A percentile compares a stretch with the other conserved stretches of the same genome.
phyloP scores from a whole-genome alignment of 92 coral and sea anemone genomes.

The Nematostella vectensis region DNA sequence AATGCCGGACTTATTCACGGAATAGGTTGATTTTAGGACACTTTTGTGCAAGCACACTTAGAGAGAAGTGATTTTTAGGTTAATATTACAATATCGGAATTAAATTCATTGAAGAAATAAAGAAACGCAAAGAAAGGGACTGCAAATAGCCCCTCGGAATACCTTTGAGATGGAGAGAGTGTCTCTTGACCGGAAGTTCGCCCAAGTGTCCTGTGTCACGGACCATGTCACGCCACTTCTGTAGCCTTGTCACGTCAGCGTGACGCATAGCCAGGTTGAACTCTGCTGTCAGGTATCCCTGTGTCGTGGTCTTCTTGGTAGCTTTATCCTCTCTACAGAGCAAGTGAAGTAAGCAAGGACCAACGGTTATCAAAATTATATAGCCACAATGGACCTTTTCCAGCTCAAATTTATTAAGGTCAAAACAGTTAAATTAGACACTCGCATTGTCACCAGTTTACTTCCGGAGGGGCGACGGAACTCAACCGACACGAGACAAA shows the following conservation, averaged over 20 bases:
- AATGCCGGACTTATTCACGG: too few relatives aligned
- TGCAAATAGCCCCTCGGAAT: neutral
- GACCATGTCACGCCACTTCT: conserved; percentile 33
- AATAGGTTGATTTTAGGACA: too few relatives aligned
- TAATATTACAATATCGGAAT: too few relatives aligned
- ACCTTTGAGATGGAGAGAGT: conserved; percentile 31
- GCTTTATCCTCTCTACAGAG: conserved; percentile 33
- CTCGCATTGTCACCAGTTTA: too few relatives aligned
- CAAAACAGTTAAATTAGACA: neutral
- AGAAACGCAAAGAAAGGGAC: too few relatives aligned
- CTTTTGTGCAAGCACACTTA: too few relatives aligned
- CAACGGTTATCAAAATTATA: too few relatives aligned
- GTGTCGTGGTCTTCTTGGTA: conserved; percentile 34
- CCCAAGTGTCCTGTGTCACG: conserved; percentile 18
- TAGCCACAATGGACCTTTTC: neutral
- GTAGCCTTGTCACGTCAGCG: conserved; percentile 27
- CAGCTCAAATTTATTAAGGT: neutral
- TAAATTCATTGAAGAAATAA: too few relatives aligned
- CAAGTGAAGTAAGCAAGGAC: too few relatives aligned
- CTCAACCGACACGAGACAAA: too few relatives aligned
- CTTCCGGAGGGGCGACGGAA: too few relatives aligned
- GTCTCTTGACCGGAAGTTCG: conserved; percentile 19
- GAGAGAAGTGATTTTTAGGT: too few relatives aligned
- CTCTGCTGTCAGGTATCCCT: conserved; percentile 52
- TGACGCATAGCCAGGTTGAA: conserved; percentile 36